Evolutionary conservation across 2,797 vertebrate species (phyloP).

Genomic region (Carcharodon carcharias): DNA sequence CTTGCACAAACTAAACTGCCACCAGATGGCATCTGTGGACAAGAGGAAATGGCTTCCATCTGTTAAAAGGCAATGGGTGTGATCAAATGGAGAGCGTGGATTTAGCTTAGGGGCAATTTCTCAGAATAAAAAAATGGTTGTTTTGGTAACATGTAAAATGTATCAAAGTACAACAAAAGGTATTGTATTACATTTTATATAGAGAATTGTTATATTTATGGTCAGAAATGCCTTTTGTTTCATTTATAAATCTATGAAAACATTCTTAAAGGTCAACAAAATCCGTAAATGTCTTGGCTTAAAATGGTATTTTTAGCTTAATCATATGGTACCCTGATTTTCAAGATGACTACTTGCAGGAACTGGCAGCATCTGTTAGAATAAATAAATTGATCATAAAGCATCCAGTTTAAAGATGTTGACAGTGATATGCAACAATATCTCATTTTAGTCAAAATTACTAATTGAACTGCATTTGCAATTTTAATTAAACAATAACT

Average conservation of each 20-base stretch:
- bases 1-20: not conserved
- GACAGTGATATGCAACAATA: not conserved
- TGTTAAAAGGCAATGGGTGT: not conserved
- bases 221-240: not conserved
- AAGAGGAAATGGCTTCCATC: constrained; percentile 5
- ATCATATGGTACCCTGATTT: not conserved
- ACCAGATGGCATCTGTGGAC: constrained; percentile 10
- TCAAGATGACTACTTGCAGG: not conserved
- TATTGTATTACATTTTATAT: not conserved
- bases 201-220: not conserved
- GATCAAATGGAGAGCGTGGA: constrained; percentile 20
- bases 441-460: not conserved
- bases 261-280: not conserved
- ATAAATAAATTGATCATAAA: not conserved
- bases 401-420: not conserved
- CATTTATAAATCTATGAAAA: not conserved
- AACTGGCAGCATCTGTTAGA: not conserved
- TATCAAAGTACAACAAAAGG: not conserved
- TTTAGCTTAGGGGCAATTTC: not conserved
- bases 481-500: not conserved
- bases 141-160: not conserved
- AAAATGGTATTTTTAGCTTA: not conserved
- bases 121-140: not conserved
- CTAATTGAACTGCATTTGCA: not conserved
- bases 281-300: not conserved